Evolutionary conservation across 2,797 vertebrate species (phyloP), one percentile per base, ranked within the genome.

Genomic region (Microcaecilia unicolor): DNA sequence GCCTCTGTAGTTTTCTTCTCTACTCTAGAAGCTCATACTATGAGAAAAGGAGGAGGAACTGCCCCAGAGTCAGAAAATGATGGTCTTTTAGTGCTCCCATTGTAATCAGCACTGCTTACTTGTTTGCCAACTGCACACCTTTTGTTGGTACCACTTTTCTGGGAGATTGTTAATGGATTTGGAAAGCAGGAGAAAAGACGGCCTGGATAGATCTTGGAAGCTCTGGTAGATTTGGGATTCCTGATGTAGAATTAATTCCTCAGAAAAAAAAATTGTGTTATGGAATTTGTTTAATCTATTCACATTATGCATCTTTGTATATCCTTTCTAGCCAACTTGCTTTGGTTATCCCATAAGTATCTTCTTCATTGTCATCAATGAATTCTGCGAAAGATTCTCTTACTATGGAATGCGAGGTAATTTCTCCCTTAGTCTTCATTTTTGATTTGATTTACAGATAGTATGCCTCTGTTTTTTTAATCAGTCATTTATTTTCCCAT

Each of bases 381-480:
- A 98, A 63, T 98, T 98, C 79, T 98, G 90, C 1, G 93, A 98
- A 69, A 70, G 93, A 11, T 98, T 98, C 64, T 98, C 95, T 68
- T 98, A 95, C 78, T 96, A 94, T 96, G 93, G 92, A 60, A 97
- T 96, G 92, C 75, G 80, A 83, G 92, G 93, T 97, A 76, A 81
- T 0, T 26, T 23, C 14, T 3, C 8, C 3, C 1, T 19, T 17
- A 18, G 1, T 2, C 4, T 3, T n/a, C 8, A 9, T 9, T 27
- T 41, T 18, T 41, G 23, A 10, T 15, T 40, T 14, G 13, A 13
- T 2, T 6, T 19, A 7, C 7, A 10, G 5, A 11, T 4, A 22
- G 21, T 10, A 22, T 31, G 5, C n/a, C 9, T 8, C 29, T 17
- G 16, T 15, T 30, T 41, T n/a, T 34, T 17, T 48, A 44, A 40